Conservation (phyloP, 1,140 invertebrate species). For the Notospermus geniculatus region DNA sequence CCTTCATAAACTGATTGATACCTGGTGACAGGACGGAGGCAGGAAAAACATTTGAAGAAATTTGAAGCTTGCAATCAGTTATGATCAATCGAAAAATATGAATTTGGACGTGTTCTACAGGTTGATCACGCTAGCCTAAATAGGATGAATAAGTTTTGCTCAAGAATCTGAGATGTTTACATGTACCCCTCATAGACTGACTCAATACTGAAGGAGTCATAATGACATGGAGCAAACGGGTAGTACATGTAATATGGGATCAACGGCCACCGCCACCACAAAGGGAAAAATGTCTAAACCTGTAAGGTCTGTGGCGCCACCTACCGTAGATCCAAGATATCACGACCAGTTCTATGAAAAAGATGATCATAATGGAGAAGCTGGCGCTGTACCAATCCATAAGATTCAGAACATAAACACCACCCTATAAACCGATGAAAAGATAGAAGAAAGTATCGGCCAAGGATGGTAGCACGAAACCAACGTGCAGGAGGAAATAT, state of each 20-base stretch:
- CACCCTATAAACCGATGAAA: too few species aligned
- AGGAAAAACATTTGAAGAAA: too few species aligned
- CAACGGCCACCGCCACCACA: too few species aligned
- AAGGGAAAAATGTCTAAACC: too few species aligned
- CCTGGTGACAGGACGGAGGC: neutral
- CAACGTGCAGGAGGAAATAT: too few species aligned
- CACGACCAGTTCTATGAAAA: neutral
- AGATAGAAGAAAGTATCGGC: too few species aligned
- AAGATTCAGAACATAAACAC: neutral
- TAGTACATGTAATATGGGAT: too few species aligned
- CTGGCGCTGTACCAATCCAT: neutral
- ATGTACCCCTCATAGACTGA: neutral
- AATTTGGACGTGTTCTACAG: too few species aligned
- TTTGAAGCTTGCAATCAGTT: too few species aligned
- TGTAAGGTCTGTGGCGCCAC: too few species aligned
- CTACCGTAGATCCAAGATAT: conserved; percentile 7
- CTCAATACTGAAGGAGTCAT: neutral
- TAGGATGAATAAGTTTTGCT: neutral
- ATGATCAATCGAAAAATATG: too few species aligned
- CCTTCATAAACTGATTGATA: conserved; percentile 2
- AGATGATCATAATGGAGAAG: conserved; percentile 1
- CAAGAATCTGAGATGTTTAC: neutral
- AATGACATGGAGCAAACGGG: neutral
- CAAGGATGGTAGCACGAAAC: too few species aligned
- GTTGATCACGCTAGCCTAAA: neutral